Base-by-base conservation (phyloP, 2,888 invertebrate genomes). In the Hyles lineata region DNA sequence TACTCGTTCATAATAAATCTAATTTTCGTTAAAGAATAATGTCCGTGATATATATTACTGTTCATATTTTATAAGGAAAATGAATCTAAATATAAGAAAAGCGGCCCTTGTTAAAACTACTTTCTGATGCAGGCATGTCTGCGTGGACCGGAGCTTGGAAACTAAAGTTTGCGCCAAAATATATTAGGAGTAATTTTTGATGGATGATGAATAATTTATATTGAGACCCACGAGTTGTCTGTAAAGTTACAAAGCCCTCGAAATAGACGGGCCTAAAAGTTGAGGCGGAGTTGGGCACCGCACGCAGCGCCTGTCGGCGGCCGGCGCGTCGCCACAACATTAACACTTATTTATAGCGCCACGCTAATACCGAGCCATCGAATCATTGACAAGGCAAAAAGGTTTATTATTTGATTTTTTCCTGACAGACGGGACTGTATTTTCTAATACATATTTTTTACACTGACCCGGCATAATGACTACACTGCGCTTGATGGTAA, bases 201-300 rank as follows among this genome's bases (percentile, higher is more conserved):
- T 63, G 43, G 35, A 63, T 35, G 43, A 63, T 63, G 63, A 63
- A 63, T 63, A 63, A 63, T 63, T 63, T 35, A 63, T n/a, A 35
- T 21, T 21, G 43, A 21, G 21, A 35, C 63, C 32, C 43, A 63
- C 9, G 43, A 63, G 63, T 63, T 63, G 21, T 35, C n/a, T 61
- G 61, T 8, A 19, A 63, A 21, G 63, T 63, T 63, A 43, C n/a
- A 43, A 63, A 63, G 63, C 63, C 35, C 63, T 21, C 35, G 35
- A 63, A 63, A 63, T 63, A 63, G 63, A 63, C 11, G 35, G 11
- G 63, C 35, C 43, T 63, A 43, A 63, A 63, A 63, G 35, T 63
- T 63, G 35, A 15, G 8, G 35, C 15, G 11, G 35, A 21, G 63
- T 43, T 63, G 35, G 9, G 21, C 11, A 63, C 15, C 63, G 43